A percentile compares a stretch with the other conserved stretches of the same genome.
phyloP scores from a whole-genome alignment of 2,888 invertebrate genomes.

The Cactoblastis cactorum region DNA sequence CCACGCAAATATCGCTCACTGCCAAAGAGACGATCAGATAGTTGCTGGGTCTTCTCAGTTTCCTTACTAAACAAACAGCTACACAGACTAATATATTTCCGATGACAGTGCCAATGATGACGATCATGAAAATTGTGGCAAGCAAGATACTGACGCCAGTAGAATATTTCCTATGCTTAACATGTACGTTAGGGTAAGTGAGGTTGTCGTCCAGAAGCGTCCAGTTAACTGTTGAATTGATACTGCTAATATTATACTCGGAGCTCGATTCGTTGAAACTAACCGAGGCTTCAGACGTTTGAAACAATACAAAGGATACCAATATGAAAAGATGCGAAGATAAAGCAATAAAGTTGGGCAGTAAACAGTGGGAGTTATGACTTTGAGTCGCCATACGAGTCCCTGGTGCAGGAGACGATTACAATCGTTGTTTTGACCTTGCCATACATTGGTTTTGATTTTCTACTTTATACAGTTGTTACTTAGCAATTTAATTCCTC shows the following conservation, averaged over 20 bases:
- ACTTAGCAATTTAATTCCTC: slow-evolving; percentile 24
- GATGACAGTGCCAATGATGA: slow-evolving; percentile 89
- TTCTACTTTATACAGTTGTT: slow-evolving; percentile 22
- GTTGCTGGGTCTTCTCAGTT: slow-evolving; percentile 93
- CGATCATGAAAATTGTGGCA: slow-evolving; percentile 84
- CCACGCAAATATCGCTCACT: slow-evolving; percentile 97
- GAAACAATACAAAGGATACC: slow-evolving; percentile 56
- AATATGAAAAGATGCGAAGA: slow-evolving; percentile 75
- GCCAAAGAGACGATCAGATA: slow-evolving; percentile 96
- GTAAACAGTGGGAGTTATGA: slow-evolving; percentile 65
- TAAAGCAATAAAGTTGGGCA: slow-evolving; percentile 78
- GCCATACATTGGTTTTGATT: slow-evolving; percentile 72
- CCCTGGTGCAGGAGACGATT: slow-evolving; percentile 65
- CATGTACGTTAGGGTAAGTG: slow-evolving; percentile 36
- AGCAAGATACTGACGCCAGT: slow-evolving; percentile 81
- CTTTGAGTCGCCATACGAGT: slow-evolving; percentile 76
- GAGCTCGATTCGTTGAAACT: slow-evolving; percentile 47
- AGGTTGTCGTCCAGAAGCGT: slow-evolving; percentile 54
- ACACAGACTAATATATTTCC: slow-evolving; percentile 97
- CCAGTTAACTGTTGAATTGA: slow-evolving; percentile 57
- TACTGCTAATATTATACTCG: slow-evolving; percentile 45
- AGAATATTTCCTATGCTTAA: slow-evolving; percentile 68
- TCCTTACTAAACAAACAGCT: slow-evolving; percentile 96
- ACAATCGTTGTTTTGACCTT: slow-evolving; percentile 52
- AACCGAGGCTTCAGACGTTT: slow-evolving; percentile 47